Evolutionary conservation across 1,140 invertebrate species (phyloP).

Genomic region (Hesperophylax magnus): DNA sequence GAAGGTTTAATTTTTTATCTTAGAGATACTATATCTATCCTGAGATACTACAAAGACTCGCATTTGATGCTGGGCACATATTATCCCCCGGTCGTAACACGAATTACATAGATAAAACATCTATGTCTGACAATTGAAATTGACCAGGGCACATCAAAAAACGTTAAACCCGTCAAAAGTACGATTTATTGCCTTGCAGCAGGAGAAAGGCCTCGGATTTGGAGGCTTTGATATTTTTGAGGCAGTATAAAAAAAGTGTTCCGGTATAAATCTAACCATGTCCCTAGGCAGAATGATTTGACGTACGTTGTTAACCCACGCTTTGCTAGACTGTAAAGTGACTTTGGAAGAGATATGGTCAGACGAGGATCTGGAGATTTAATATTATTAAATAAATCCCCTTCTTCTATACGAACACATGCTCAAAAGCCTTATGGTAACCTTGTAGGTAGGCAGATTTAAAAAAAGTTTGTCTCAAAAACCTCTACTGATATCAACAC

Average conservation of each 20-base stretch:
- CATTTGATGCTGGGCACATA: not conserved
- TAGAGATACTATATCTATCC: not conserved
- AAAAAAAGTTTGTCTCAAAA: no score
- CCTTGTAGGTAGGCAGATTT: no score
- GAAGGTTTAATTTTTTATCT: no score
- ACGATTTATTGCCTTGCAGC: not conserved
- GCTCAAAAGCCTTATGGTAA: no score
- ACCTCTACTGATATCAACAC: no score
- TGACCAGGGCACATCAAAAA: not conserved
- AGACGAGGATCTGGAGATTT: not conserved
- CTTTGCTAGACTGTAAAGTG: not conserved
- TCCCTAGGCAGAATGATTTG: constrained; percentile 17
- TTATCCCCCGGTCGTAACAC: not conserved
- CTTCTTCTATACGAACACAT: not conserved
- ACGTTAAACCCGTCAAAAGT: not conserved
- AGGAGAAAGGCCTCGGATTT: not conserved
- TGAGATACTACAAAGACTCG: not conserved
- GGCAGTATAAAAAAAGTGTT: not conserved
- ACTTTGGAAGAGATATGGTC: not conserved
- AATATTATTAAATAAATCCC: not conserved
- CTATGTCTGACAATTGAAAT: constrained; percentile 6
- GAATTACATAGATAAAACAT: not conserved
- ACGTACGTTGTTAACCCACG: constrained; percentile 1
- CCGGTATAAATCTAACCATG: not conserved
- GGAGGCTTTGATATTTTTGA: not conserved